Conservation (phyloP, 2,797 vertebrate species). For the Enteromius viviparus region DNA sequence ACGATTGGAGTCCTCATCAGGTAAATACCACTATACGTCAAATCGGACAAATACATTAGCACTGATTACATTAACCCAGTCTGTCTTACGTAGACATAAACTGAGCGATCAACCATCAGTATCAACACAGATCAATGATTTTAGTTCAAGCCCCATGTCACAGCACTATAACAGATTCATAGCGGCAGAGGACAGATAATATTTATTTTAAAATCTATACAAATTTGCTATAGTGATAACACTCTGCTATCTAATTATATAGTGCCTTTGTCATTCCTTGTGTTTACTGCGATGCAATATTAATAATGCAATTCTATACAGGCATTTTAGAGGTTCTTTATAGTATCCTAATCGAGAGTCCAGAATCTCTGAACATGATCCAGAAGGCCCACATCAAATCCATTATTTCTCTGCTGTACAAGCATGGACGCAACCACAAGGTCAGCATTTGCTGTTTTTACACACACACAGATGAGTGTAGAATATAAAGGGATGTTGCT, state of each 20-base stretch:
- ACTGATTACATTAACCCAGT: constrained; percentile 16
- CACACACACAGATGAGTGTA: not conserved
- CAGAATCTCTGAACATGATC: constrained; percentile 96
- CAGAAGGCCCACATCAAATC: constrained; percentile 94
- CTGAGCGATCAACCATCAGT: not conserved
- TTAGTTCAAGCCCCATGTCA: constrained; percentile 7
- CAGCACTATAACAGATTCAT: not conserved
- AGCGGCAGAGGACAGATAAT: not conserved
- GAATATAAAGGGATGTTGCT: constrained; percentile 16
- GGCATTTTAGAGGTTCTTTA: constrained; percentile 97
- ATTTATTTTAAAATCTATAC: constrained; percentile 3
- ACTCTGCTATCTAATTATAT: constrained; percentile 1
- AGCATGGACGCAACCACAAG: constrained; percentile 97
- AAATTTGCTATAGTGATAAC: constrained; percentile 14
- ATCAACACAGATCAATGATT: constrained; percentile 43
- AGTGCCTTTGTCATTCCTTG: constrained; percentile 10
- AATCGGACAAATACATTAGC: constrained; percentile 34
- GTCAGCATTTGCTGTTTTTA: constrained; percentile 69
- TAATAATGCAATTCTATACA: constrained; percentile 62
- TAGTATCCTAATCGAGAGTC: constrained; percentile 95
- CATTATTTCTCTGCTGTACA: constrained; percentile 96
- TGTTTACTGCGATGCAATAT: constrained; percentile 20
- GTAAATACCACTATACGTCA: constrained; percentile 70
- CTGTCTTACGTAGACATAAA: constrained; percentile 22
- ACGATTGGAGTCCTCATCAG: constrained; percentile 96